A percentile compares a stretch with the other conserved stretches of the same genome.
phyloP scores from a whole-genome alignment of 2,797 vertebrate species.

The Scolopax rusticola region DNA sequence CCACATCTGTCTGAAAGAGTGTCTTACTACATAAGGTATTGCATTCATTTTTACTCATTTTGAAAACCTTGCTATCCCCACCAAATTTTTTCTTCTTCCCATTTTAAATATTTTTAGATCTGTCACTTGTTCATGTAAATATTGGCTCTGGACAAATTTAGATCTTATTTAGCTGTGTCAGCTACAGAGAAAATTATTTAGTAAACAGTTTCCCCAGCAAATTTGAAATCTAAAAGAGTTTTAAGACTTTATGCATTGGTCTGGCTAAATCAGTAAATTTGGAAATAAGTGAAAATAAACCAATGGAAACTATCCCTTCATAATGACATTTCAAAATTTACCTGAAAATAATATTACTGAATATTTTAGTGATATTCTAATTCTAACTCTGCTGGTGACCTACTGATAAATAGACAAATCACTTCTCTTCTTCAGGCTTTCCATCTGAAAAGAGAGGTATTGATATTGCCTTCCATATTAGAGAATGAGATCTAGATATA shows the following conservation, averaged over 20 bases:
- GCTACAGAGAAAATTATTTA: background rate
- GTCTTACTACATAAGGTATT: background rate
- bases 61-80: background rate
- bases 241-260: background rate
- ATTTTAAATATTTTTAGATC: background rate
- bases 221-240: background rate
- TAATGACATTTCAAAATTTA: background rate
- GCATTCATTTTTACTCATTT: background rate
- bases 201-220: background rate
- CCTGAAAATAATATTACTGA: background rate
- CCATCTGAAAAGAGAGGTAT: background rate
- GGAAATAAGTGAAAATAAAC: background rate
- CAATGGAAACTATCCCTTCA: background rate
- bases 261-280: background rate
- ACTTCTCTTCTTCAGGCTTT: background rate
- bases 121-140: background rate
- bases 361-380: background rate
- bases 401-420: background rate
- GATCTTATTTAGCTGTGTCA: background rate
- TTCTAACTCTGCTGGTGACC: background rate
- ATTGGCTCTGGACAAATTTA: background rate
- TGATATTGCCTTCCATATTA: background rate
- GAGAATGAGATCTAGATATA: background rate
- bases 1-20: background rate
- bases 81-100: background rate